These are phyloP conservation scores for Lapara coniferarum DNA, from an alignment of 2,888 invertebrate genomes.

Conservation along the genomic window DNA sequence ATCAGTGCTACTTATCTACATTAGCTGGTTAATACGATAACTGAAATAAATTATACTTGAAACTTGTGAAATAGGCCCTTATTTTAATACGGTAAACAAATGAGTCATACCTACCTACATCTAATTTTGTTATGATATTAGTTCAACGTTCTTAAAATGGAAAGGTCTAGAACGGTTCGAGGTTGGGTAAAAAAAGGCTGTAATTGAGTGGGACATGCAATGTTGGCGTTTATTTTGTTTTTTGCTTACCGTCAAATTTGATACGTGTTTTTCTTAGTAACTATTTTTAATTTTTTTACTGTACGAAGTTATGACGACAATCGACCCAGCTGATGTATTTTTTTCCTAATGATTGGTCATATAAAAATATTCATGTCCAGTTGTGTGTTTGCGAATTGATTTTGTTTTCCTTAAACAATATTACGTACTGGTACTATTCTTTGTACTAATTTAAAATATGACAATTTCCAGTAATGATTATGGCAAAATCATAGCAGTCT, in stretches of 20 bases:
- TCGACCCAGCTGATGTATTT: neutral
- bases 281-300: constrained; percentile 5
- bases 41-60: neutral
- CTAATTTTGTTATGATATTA: constrained; percentile 3
- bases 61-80: no score
- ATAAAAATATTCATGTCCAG: neutral
- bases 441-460: neutral
- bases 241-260: constrained; percentile 6
- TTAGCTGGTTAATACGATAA: no score
- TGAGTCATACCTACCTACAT: neutral
- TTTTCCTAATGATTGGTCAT: neutral
- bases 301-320: neutral
- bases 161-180: constrained; percentile 31
- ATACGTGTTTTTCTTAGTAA: neutral
- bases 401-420: neutral
- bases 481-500: no score
- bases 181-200: constrained; percentile 28
- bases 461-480: no score
- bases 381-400: neutral
- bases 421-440: neutral
- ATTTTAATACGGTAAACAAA: constrained; percentile 7
- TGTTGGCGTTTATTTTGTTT: constrained; percentile 10
- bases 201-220: constrained; percentile 34
- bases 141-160: constrained; percentile 27
- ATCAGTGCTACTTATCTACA: no score